Percentiles rank a stretch among this genome's conserved stretches.
phyloP scores from a whole-genome alignment of 2,113 vertebrate species.

The Mustelus asterias region DNA sequence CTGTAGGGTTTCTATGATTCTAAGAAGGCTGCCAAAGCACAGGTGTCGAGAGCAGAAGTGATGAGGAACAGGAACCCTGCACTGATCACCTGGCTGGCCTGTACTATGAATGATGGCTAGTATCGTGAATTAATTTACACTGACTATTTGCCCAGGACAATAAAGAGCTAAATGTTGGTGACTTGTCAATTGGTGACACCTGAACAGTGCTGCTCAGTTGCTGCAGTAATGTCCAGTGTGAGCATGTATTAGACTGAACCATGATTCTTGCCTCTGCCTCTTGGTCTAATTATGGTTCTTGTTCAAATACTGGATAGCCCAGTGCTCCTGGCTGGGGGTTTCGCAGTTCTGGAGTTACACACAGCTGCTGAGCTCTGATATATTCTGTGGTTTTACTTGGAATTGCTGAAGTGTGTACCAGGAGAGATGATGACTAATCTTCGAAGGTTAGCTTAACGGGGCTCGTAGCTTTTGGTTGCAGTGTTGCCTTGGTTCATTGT shows the following conservation, averaged over 20 bases:
- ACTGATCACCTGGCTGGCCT: not conserved
- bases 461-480: not conserved
- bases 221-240: not conserved
- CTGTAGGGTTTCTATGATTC: too few species aligned
- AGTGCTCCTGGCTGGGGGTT: not conserved
- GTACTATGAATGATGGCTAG: not conserved
- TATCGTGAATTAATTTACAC: not conserved
- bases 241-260: not conserved
- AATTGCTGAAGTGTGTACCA: not conserved
- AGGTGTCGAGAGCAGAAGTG: not conserved
- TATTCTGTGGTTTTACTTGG: conserved; percentile 25
- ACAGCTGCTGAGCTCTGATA: conserved; percentile 20
- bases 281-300: not conserved
- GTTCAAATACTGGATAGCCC: not conserved
- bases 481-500: not conserved
- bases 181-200: not conserved
- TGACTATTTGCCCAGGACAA: not conserved
- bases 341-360: not conserved
- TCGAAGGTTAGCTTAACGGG: not conserved
- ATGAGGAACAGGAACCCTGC: not conserved
- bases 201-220: not conserved
- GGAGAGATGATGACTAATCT: not conserved
- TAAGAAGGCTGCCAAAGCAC: not conserved
- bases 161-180: not conserved
- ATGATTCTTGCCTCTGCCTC: not conserved